Evolutionary conservation across 2,888 invertebrate species (phyloP), one percentile per base, ranked within the genome.

Genomic region (Tethea ocularis): DNA sequence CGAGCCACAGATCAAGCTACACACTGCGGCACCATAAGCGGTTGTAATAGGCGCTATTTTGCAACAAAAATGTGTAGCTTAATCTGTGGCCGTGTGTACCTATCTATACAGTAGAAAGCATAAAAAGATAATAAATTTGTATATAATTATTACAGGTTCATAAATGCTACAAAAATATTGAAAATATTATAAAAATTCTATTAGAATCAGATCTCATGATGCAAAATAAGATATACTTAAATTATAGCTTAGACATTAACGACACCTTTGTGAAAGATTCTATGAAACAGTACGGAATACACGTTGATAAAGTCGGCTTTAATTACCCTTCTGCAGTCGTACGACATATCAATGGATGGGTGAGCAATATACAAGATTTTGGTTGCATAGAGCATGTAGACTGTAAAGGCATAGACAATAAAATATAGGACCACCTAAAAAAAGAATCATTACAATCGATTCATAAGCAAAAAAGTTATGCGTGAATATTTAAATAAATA

Each of bases 261-360:
- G 54, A 65, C 0, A 56, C 15, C 0, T 85, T 87, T 41, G 46
- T 77, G 0, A 36, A 52, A 1, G 73, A 84, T 51, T 72, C 81
- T 0, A 65, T 62, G 0, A 46, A 58, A 0, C 26, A 63, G 1
- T 82, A 66, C 56, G 87, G 86, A 2, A 77, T 87, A 0, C 64
- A 69, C n/a, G 77, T 86, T 0, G 79, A 82, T 0, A 83, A 74
- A 67, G 72, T 87, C 2, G 78, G 82, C 0, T 88, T 82, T 58
- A 64, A 75, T 11, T 75, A 71, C 29, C 83, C 83, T 1, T 61
- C 55, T 2, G 58, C 74, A 2, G 82, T 85, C 0, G 61, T 66
- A 0, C n/a, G 64, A 3, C 83, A 75, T 62, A 81, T 89, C 1
- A 89, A 89, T 62, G 72, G 66, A 60, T 74, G 74, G 75, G 89